phyloP scores from a whole-genome alignment of 2,888 invertebrate species.

The Neoaliturus tenellus region DNA sequence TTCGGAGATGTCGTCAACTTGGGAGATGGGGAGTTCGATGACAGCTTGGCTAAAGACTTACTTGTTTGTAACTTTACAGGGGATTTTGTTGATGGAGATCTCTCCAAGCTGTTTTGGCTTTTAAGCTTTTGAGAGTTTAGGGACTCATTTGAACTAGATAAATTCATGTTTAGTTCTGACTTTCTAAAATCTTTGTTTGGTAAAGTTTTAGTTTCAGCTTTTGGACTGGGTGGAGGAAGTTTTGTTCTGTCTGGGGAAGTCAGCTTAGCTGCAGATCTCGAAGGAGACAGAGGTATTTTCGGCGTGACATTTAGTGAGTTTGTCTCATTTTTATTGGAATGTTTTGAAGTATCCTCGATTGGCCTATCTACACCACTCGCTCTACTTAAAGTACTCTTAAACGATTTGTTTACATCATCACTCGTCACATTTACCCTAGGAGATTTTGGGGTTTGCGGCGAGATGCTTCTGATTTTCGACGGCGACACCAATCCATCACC shows the following conservation, averaged over 20 bases:
- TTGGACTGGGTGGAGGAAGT: conserved; percentile 75
- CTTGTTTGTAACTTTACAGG: conserved; percentile 39
- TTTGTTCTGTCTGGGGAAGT: conserved; percentile 63
- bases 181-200: conserved; percentile 65
- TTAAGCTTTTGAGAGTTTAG: conserved; percentile 20
- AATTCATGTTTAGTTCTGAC: conserved; percentile 64
- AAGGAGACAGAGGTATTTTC: conserved; percentile 52
- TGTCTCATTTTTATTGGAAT: conserved; percentile 22
- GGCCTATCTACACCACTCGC: conserved; percentile 3
- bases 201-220: conserved; percentile 70
- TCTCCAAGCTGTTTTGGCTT: conserved; percentile 3
- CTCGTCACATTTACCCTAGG: not conserved
- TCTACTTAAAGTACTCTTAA: conserved; percentile 16
- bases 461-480: conserved; percentile 39
- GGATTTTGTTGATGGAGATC: conserved; percentile 2
- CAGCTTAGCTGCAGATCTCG: conserved; percentile 51
- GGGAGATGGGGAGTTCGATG: conserved; percentile 42
- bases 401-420: conserved; percentile 20
- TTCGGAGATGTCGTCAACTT: conserved; percentile 26
- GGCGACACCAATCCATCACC: conserved; percentile 14
- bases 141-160: conserved; percentile 55
- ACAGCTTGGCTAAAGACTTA: conserved; percentile 58
- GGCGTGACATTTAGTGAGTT: not conserved
- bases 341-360: conserved; percentile 31
- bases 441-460: conserved; percentile 46